Conservation (phyloP, 2,797 vertebrate genomes). For the Lutjanus campechanus region DNA sequence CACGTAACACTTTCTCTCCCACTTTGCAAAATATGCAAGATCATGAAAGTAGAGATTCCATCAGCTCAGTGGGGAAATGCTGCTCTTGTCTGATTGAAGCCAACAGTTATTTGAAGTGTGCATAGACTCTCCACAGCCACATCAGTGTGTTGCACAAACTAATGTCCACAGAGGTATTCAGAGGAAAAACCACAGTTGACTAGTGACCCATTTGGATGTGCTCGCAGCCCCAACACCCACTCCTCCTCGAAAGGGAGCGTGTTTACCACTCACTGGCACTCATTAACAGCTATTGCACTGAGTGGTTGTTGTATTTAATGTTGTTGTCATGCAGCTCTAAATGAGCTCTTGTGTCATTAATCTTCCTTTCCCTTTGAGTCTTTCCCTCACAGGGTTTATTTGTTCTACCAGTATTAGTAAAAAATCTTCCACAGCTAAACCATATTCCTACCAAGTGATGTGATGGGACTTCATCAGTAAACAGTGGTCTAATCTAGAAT, state of each 20-base stretch:
- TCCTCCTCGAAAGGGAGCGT: conserved; percentile 6
- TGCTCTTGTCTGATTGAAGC: background rate
- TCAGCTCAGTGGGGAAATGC: background rate
- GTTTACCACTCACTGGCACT: conserved; percentile 19
- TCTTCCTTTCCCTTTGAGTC: conserved; percentile 24
- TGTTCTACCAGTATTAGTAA: conserved; percentile 8
- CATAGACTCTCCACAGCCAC: background rate
- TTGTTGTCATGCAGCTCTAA: conserved; percentile 49
- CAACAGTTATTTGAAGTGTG: background rate
- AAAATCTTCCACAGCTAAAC: background rate
- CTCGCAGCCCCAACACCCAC: background rate
- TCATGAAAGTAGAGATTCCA: background rate
- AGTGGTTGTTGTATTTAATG: conserved; percentile 47
- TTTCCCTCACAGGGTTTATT: conserved; percentile 9
- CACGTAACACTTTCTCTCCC: background rate
- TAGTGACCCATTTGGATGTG: conserved; percentile 12
- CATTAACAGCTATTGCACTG: conserved; percentile 36
- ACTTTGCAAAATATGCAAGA: background rate
- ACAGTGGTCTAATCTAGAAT: background rate
- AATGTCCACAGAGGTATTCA: conserved; percentile 3
- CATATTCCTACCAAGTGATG: background rate
- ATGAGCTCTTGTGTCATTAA: conserved; percentile 49
- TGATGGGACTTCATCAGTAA: background rate
- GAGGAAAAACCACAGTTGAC: background rate
- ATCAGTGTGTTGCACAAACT: background rate